Evolutionary conservation across 2,113 vertebrate species (phyloP), one percentile per base, ranked within the genome.

Genomic region (Gobio gobio): DNA sequence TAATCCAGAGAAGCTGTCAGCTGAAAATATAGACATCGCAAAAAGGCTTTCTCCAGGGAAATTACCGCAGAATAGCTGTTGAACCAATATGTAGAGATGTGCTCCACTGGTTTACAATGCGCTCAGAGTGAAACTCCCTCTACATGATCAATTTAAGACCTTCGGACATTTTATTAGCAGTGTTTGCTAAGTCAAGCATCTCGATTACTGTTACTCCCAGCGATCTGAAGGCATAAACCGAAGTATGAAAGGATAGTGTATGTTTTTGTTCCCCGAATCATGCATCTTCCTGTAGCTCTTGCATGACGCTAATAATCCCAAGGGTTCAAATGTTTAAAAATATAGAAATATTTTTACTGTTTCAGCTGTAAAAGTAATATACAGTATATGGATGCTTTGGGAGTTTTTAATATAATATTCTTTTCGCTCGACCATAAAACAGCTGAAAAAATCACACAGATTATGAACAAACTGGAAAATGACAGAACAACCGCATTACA

Each of bases 41-140:
- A 80, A 79, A 84, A 33, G 6, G 4, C 16, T 61, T 24, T 77
- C 87, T 82, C 76, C 22, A 59, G 87, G 82, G 84, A 88, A 88
- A 86, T 86, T 77, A 74, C 82, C 0, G 12, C 51, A 63, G 2
- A 16, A 58, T 14, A 59, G 54, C 54, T 61, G 54, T 36, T 80
- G 84, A 80, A 73, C 78, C 66, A 59, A n/a, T 49, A 58, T 47
- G 58, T 82, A 36, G 82, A 54, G 77, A 86, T n/a, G 22, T 83
- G 63, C 68, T 64, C 54, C 2, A 40, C 26, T 78, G 63, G 49
- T 72, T 59, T 68, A 14, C 72, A 47, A 56, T 22, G 54, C 7
- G 6, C 54, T 56, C 54, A 8, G 54, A 56, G 24, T 29, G 75
- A 85, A 45, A 72, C 47, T 47, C 78, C 40, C 74, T 77, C 43